Evolutionary conservation across 92 coral and sea anemone species (phyloP).

Genomic region (Siderastrea radians): DNA sequence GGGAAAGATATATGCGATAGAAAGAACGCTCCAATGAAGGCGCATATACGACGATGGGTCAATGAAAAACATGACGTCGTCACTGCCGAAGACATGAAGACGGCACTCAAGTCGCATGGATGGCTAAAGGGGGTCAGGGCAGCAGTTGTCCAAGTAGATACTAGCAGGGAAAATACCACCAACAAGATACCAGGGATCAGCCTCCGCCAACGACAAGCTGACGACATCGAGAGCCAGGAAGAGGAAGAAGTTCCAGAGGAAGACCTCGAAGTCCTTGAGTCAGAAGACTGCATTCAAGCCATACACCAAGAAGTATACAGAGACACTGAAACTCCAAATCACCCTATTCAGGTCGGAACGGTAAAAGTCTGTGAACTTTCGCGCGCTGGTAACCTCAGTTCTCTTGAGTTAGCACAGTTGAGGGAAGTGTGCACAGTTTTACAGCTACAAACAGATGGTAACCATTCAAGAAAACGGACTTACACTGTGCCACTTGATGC

Average conservation of each 20-base stretch:
- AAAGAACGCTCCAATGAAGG: slow-evolving; percentile 59
- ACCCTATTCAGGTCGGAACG: slow-evolving; percentile 29
- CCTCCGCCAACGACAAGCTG: slow-evolving; percentile 52
- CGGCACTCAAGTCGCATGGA: slow-evolving; percentile 65
- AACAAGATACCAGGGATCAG: too few species aligned
- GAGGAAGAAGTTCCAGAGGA: slow-evolving; percentile 36
- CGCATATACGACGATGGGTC: slow-evolving; percentile 64
- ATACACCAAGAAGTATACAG: slow-evolving; percentile 34
- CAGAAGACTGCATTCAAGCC: slow-evolving; percentile 36
- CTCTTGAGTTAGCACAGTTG: slow-evolving; percentile 46
- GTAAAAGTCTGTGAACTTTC: slow-evolving; percentile 47
- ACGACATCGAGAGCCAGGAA: slow-evolving; percentile 38
- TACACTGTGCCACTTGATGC: slow-evolving; percentile 46
- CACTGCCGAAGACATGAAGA: slow-evolving; percentile 68
- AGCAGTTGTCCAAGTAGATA: slow-evolving; percentile 34
- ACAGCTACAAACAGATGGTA: slow-evolving; percentile 42
- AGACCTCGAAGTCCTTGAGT: slow-evolving; percentile 47
- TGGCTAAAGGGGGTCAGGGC: slow-evolving; percentile 60
- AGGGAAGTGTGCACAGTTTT: slow-evolving; percentile 32
- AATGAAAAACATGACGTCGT: slow-evolving; percentile 50
- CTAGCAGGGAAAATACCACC: too few species aligned
- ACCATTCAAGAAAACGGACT: slow-evolving; percentile 49
- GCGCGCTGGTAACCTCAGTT: slow-evolving; percentile 43
- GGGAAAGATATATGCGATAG: slow-evolving; percentile 74
- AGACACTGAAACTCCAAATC: slow-evolving; percentile 33